Conservation (phyloP, 2,113 vertebrate species). For the Pteronura brasiliensis region DNA sequence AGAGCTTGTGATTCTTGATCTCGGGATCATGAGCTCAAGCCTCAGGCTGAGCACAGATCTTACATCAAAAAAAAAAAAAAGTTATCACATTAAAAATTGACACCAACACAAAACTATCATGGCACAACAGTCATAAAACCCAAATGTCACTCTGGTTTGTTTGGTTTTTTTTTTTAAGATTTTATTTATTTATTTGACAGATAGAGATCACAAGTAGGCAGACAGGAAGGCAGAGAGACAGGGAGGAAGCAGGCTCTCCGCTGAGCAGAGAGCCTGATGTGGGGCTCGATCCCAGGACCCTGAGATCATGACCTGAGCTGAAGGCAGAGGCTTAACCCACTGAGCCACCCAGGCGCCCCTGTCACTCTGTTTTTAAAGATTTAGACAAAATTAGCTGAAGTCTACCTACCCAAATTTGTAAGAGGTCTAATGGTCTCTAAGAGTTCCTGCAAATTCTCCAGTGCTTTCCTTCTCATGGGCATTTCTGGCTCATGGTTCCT, state of each 20-base stretch:
- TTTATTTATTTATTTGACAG: no score
- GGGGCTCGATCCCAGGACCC: no score
- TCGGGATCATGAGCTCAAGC: not conserved
- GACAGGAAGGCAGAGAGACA: no score
- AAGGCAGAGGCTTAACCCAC: no score
- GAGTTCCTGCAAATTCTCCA: not conserved
- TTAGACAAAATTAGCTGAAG: not conserved
- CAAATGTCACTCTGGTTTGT: not conserved
- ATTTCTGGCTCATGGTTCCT: not conserved
- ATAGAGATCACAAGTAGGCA: no score
- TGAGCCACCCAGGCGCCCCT: no score
- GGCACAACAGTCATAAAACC: not conserved
- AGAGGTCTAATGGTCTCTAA: not conserved
- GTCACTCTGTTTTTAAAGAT: not conserved
- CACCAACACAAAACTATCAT: not conserved
- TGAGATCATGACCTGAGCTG: no score
- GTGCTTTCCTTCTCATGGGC: not conserved
- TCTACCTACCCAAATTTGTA: not conserved
- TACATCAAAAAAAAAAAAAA: not conserved
- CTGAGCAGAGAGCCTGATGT: no score
- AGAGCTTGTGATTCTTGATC: not conserved
- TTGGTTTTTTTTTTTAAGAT: no score
- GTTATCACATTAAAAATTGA: not conserved
- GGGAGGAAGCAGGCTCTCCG: no score
- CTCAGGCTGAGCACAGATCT: not conserved